These are phyloP conservation scores for Rhagonycha lutea DNA, from an alignment of 2,888 invertebrate genomes.

Conservation along the genomic window DNA sequence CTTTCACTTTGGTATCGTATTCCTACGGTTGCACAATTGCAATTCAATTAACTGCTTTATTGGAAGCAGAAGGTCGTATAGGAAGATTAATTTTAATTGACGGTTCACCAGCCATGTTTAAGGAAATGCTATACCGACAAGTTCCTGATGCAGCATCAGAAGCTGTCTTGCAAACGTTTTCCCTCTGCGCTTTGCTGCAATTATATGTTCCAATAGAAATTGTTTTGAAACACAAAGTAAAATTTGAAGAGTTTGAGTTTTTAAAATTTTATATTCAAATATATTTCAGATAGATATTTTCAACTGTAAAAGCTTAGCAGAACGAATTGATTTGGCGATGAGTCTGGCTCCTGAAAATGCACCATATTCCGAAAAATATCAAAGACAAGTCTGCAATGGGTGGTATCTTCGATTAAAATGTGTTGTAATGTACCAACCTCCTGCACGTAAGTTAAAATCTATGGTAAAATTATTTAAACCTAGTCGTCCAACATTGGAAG, in stretches of 20 bases:
- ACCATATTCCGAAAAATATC: constrained; percentile 52
- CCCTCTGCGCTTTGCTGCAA: constrained; percentile 59
- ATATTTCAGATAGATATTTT: constrained; percentile 55
- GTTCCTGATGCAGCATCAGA: constrained; percentile 55
- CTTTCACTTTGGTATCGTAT: constrained; percentile 81
- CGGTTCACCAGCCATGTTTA: constrained; percentile 69
- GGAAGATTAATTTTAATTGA: constrained; percentile 78
- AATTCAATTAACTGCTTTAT: constrained; percentile 72
- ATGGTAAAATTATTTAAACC: constrained; percentile 68
- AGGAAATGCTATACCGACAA: constrained; percentile 54
- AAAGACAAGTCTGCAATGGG: constrained; percentile 51
- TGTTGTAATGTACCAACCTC: constrained; percentile 57
- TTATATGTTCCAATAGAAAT: constrained; percentile 35
- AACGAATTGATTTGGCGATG: constrained; percentile 60
- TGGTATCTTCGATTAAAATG: constrained; percentile 63
- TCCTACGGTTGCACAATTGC: constrained; percentile 84
- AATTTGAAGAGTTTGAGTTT: background rate
- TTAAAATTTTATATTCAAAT: background rate
- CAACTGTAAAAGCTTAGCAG: constrained; percentile 61
- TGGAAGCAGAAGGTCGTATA: constrained; percentile 68
- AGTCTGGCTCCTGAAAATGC: constrained; percentile 51
- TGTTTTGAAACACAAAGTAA: constrained; percentile 21
- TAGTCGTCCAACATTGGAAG: constrained; percentile 60
- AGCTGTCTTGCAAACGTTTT: constrained; percentile 57
- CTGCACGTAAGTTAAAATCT: constrained; percentile 53